Evolutionary conservation across 2,797 vertebrate genomes (phyloP).

Genomic region (Coendou prehensilis): DNA sequence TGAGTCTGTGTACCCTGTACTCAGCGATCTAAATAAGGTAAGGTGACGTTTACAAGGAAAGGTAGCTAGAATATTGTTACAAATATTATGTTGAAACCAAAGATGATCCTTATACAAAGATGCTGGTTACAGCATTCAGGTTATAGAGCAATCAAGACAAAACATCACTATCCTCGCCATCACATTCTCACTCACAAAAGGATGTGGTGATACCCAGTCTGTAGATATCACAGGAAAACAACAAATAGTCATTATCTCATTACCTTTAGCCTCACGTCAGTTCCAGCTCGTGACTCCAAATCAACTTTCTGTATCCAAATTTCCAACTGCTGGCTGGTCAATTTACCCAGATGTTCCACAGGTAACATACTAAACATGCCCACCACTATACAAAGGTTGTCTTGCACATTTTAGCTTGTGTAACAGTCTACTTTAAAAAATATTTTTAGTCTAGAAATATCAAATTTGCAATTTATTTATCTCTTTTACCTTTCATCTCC

Average conservation of each 20-base stretch:
- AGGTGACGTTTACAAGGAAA: not conserved
- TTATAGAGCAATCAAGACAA: not conserved
- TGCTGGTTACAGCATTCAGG: not conserved
- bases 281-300: not conserved
- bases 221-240: not conserved
- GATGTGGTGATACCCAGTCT: not conserved
- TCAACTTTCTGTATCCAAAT: not conserved
- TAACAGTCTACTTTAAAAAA: not conserved
- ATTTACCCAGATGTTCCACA: not conserved
- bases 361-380: not conserved
- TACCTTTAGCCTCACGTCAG: not conserved
- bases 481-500: not conserved
- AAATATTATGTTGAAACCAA: not conserved
- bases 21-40: not conserved
- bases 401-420: not conserved
- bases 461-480: slow-evolving; percentile 14
- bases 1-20: not conserved
- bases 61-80: not conserved
- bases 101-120: not conserved
- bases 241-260: not conserved
- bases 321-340: not conserved
- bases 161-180: not conserved
- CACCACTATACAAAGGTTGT: not conserved
- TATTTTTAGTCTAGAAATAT: not conserved
- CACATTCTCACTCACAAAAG: not conserved